phyloP scores from a whole-genome alignment of 2,888 invertebrate genomes.

The Acronicta aceris region DNA sequence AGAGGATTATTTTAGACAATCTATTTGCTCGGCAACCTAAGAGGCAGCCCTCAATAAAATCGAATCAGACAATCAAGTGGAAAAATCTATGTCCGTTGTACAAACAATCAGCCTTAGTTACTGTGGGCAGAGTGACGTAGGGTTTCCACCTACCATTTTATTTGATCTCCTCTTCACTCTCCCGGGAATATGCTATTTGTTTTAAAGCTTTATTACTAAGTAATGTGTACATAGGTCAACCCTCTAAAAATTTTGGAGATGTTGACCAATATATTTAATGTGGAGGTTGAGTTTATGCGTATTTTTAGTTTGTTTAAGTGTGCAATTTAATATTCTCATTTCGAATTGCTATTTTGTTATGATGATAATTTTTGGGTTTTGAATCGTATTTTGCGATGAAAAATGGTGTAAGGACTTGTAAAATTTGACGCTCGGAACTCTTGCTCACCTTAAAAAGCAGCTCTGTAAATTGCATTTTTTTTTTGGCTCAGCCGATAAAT shows the following conservation, averaged over 20 bases:
- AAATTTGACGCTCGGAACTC: too few species aligned
- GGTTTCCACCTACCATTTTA: constrained; percentile 75
- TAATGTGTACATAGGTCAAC: constrained; percentile 89
- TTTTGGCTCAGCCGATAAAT: too few species aligned
- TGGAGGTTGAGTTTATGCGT: constrained; percentile 30
- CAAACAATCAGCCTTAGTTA: constrained; percentile 89
- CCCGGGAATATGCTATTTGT: constrained; percentile 82
- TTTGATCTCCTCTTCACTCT: constrained; percentile 79
- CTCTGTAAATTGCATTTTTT: too few species aligned
- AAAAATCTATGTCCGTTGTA: constrained; percentile 87
- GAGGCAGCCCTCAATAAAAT: constrained; percentile 81
- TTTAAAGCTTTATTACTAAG: constrained; percentile 89
- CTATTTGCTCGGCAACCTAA: constrained; percentile 73
- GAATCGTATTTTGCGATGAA: too few species aligned
- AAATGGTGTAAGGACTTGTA: too few species aligned
- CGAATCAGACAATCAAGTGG: constrained; percentile 89
- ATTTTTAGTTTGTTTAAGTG: constrained; percentile 34
- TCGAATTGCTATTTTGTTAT: too few species aligned
- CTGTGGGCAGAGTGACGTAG: constrained; percentile 80
- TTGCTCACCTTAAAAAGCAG: too few species aligned
- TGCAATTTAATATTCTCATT: not conserved
- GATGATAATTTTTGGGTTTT: too few species aligned
- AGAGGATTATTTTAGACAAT: constrained; percentile 66
- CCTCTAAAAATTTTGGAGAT: constrained; percentile 82
- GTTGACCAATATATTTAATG: constrained; percentile 87